Percentiles rank a stretch among this genome's conserved stretches.
Evolutionary conservation across 2,113 vertebrate species (phyloP).

Genomic region (Nesogale talazaci): DNA sequence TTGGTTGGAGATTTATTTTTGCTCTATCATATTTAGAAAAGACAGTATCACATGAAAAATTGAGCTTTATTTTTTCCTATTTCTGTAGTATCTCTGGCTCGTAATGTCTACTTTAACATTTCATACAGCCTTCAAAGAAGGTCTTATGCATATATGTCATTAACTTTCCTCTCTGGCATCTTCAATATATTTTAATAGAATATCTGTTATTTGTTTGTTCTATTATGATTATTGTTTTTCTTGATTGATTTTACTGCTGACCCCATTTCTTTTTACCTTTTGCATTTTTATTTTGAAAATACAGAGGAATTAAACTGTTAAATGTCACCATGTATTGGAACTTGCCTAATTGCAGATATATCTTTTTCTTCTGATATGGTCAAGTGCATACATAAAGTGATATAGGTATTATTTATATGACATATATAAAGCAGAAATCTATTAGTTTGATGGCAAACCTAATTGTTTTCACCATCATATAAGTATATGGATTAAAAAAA

Average conservation of each 20-base stretch:
- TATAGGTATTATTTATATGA: no score
- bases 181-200: not conserved
- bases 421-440: no score
- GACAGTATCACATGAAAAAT: no score
- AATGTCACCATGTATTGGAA: not conserved
- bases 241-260: not conserved
- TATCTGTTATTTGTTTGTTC: not conserved
- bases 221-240: not conserved
- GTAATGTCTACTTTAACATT: no score
- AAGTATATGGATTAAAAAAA: no score
- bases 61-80: no score
- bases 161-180: not conserved
- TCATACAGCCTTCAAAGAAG: no score
- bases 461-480: no score
- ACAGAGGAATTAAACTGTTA: not conserved
- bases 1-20: not conserved
- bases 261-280: not conserved
- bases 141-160: not conserved
- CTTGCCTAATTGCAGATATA: not conserved
- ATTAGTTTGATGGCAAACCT: no score
- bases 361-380: not conserved
- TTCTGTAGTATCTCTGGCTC: no score
- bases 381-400: no score
- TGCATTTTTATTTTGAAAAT: not conserved
- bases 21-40: not conserved